Percentiles rank a stretch among this genome's conserved stretches.
Evolutionary conservation across 2,888 invertebrate species (phyloP).

Genomic region (Rotaria sp.): DNA sequence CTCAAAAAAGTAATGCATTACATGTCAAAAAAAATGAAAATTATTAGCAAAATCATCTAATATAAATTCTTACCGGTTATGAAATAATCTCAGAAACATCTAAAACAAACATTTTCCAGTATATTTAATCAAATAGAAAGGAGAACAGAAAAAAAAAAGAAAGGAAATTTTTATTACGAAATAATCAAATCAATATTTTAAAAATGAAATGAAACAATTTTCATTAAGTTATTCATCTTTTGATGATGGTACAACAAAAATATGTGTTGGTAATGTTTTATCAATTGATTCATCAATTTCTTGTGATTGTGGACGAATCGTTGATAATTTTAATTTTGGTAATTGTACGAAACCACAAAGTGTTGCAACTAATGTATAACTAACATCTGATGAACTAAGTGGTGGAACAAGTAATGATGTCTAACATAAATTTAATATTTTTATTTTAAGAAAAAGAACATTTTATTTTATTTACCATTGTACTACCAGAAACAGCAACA

Average conservation of each 20-base stretch:
- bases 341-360: conserved; percentile 22
- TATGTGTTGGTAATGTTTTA: not conserved
- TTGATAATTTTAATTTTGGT: conserved; percentile 10
- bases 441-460: not conserved
- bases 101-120: not conserved
- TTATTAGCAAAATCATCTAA: no score
- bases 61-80: not conserved
- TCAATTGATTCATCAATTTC: conserved; percentile 25
- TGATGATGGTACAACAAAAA: not conserved
- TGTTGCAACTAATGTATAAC: conserved; percentile 14
- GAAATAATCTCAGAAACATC: not conserved
- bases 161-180: not conserved
- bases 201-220: not conserved
- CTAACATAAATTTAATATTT: not conserved
- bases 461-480: not conserved
- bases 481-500: not conserved
- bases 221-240: not conserved
- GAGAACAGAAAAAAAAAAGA: not conserved
- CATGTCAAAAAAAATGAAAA: no score
- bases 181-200: conserved; percentile 9
- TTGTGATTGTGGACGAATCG: conserved; percentile 1
- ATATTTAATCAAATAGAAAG: not conserved
- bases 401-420: conserved; percentile 7
- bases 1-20: no score
- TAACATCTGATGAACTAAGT: conserved; percentile 19